Conservation (phyloP, 2,888 invertebrate species). For the Andrena haemorrhoa region DNA sequence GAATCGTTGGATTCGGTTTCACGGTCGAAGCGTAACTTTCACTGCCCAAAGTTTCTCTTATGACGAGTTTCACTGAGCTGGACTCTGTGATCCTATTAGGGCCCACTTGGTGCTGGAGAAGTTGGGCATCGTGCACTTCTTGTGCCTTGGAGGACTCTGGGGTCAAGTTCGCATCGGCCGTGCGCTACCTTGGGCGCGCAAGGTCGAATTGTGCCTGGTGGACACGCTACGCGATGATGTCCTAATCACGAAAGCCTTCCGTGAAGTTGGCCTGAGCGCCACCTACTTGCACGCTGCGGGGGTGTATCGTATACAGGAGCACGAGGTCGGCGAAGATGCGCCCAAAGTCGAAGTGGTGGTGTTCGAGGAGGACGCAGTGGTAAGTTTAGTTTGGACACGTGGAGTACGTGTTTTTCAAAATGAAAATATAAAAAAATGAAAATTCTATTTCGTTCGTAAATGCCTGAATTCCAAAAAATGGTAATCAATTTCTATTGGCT, state of each 20-base stretch:
- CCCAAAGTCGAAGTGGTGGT: conserved; percentile 85
- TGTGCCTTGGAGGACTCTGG: conserved; percentile 87
- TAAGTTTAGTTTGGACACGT: conserved; percentile 65
- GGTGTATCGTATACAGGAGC: conserved; percentile 84
- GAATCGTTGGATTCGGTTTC: conserved; percentile 2
- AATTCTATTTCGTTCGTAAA: not conserved
- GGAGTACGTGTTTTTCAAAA: not conserved
- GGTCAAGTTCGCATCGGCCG: conserved; percentile 86
- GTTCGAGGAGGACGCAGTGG: conserved; percentile 85
- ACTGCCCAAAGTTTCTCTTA: conserved; percentile 23
- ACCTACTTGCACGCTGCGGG: conserved; percentile 86
- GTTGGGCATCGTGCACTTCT: conserved; percentile 86
- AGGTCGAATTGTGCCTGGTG: conserved; percentile 86
- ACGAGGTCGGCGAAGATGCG: conserved; percentile 77
- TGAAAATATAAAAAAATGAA: not conserved
- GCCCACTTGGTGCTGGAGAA: conserved; percentile 84
- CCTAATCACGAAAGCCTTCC: conserved; percentile 85
- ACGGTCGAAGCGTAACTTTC: conserved; percentile 31
- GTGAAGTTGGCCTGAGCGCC: conserved; percentile 84
- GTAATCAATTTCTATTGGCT: not conserved
- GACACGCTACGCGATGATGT: conserved; percentile 85
- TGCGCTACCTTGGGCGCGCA: conserved; percentile 86
- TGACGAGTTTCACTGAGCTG: conserved; percentile 41
- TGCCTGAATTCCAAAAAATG: not conserved
- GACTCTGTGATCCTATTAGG: conserved; percentile 71